A percentile compares a stretch with the other conserved stretches of the same genome.
Conservation (phyloP, 2,113 vertebrate species). For the Dendropsophus ebraccatus region DNA sequence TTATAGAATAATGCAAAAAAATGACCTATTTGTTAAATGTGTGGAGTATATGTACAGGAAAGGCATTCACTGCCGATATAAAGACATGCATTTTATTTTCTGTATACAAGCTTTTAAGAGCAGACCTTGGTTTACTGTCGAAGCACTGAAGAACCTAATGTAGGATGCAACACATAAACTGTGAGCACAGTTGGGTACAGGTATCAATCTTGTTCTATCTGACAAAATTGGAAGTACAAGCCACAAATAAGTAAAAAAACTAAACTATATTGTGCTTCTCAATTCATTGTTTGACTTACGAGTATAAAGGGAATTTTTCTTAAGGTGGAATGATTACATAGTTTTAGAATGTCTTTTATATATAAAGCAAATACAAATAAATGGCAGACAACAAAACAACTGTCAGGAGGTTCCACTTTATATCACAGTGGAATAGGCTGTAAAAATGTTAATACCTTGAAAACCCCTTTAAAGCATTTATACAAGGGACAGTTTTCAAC, state of each 20-base stretch:
- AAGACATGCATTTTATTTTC: background rate
- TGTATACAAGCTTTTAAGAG: background rate
- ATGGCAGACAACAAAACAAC: no score
- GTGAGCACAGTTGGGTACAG: background rate
- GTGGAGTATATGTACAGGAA: background rate
- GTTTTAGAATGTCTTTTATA: no score
- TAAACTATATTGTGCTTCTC: background rate
- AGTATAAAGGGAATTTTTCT: background rate
- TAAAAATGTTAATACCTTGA: background rate
- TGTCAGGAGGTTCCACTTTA: no score
- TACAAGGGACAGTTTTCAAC: background rate
- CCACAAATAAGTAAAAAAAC: background rate
- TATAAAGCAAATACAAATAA: no score
- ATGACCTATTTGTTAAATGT: slow-evolving; percentile 1
- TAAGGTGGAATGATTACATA: no score
- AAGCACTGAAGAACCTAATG: background rate
- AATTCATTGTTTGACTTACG: background rate
- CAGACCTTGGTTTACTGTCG: background rate
- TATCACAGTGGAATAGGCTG: no score
- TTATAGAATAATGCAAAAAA: background rate
- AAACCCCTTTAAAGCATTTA: background rate
- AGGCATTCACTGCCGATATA: background rate
- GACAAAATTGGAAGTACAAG: background rate
- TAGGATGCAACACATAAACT: background rate
- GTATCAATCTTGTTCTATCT: background rate